A percentile compares a stretch with the other conserved stretches of the same genome.
Conservation (phyloP, 1,140 invertebrate species). For the Polypedilum vanderplanki region DNA sequence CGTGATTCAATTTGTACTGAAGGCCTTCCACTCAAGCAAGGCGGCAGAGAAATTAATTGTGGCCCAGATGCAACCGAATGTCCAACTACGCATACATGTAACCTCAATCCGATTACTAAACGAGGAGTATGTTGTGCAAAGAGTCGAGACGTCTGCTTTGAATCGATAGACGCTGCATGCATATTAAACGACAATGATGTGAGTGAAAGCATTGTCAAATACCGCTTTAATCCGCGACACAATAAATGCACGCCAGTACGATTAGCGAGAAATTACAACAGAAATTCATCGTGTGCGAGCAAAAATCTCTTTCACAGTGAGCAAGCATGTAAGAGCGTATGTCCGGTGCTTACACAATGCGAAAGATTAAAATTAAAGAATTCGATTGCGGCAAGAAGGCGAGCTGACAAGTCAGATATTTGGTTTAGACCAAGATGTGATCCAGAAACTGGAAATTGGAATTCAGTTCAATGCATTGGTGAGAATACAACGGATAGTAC, state of each 20-base stretch:
- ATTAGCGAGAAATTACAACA: constrained; percentile 43
- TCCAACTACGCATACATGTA: constrained; percentile 76
- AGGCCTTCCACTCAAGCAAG: constrained; percentile 54
- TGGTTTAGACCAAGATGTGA: constrained; percentile 66
- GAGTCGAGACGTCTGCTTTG: constrained; percentile 76
- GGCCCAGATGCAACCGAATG: constrained; percentile 64
- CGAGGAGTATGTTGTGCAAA: constrained; percentile 78
- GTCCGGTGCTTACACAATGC: constrained; percentile 74
- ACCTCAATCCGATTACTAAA: constrained; percentile 69
- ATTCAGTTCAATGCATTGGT: constrained; percentile 68
- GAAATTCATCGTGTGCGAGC: constrained; percentile 65
- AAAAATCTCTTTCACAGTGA: constrained; percentile 84
- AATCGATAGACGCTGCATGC: constrained; percentile 56
- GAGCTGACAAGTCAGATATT: constrained; percentile 44
- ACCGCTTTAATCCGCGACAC: constrained; percentile 68
- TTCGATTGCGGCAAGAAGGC: constrained; percentile 58
- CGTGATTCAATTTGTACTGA: constrained; percentile 67
- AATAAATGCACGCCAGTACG: constrained; percentile 67
- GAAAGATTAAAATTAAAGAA: constrained; percentile 71
- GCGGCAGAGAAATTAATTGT: constrained; percentile 56
- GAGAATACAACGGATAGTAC: constrained; percentile 36
- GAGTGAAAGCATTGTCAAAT: constrained; percentile 52
- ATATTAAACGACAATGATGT: constrained; percentile 43
- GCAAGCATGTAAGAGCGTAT: constrained; percentile 72
- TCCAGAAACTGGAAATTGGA: constrained; percentile 63